phyloP scores from a whole-genome alignment of 2,113 vertebrate species.

The Elachura formosa region DNA sequence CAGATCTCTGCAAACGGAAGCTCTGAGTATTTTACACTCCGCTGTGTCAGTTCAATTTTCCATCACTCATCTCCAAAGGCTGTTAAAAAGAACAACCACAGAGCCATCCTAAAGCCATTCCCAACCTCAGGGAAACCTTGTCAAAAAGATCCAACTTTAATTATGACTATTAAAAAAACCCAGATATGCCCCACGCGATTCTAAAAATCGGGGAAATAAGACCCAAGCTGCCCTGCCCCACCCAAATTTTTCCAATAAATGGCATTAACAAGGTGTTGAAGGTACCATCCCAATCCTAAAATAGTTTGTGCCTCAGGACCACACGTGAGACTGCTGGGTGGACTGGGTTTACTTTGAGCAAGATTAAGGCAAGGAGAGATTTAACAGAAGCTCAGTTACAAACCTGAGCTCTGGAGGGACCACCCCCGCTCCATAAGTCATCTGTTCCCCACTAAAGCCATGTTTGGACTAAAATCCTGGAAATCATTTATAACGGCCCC shows the following conservation, averaged over 20 bases:
- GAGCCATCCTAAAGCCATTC: neutral
- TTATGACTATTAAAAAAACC: neutral
- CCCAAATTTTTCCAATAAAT: neutral
- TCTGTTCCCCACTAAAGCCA: slow-evolving; percentile 16
- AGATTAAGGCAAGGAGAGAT: neutral
- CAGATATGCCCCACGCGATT: rapidly evolving
- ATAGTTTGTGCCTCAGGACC: slow-evolving; percentile 17
- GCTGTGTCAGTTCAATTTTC: neutral
- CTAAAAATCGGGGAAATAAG: neutral
- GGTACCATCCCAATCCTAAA: neutral
- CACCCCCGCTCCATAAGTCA: slow-evolving; percentile 21
- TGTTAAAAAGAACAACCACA: neutral
- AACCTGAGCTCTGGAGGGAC: slow-evolving; percentile 1
- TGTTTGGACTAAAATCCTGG: slow-evolving; percentile 6
- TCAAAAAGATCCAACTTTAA: neutral
- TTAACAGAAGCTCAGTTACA: slow-evolving; percentile 21
- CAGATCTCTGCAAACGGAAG: neutral
- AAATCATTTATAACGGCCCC: neutral
- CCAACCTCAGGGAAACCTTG: neutral
- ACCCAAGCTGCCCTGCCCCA: neutral
- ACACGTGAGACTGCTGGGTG: neutral
- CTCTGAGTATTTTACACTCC: neutral
- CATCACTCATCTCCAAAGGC: neutral
- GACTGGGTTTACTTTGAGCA: neutral
- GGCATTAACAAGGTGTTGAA: neutral